A percentile compares a stretch with the other conserved stretches of the same genome.
phyloP scores from a whole-genome alignment of 2,888 invertebrate species.

The Catocala nupta region DNA sequence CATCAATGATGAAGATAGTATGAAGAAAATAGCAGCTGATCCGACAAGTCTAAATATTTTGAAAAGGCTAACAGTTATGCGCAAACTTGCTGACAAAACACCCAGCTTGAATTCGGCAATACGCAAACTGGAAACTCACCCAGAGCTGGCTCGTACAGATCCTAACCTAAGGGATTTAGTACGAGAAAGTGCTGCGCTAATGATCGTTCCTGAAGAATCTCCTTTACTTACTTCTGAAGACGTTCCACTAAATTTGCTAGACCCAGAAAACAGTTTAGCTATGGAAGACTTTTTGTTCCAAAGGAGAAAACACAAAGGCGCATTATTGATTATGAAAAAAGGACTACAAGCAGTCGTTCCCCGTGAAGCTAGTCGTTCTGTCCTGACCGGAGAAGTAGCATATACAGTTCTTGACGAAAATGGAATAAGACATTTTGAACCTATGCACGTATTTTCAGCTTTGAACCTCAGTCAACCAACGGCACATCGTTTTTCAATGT shows the following conservation, averaged over 20 bases:
- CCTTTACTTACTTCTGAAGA: slow-evolving; percentile 89
- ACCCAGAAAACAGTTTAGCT: slow-evolving; percentile 91
- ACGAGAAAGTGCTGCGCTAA: slow-evolving; percentile 90
- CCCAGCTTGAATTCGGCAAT: slow-evolving; percentile 89
- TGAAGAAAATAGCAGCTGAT: slow-evolving; percentile 87
- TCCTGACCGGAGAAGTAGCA: slow-evolving; percentile 91
- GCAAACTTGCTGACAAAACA: slow-evolving; percentile 90
- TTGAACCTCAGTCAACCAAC: slow-evolving; percentile 89
- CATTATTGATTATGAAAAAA: slow-evolving; percentile 91
- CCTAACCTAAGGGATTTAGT: slow-evolving; percentile 90
- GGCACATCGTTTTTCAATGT: slow-evolving; percentile 90
- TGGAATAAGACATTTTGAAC: slow-evolving; percentile 92
- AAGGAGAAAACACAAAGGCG: slow-evolving; percentile 86
- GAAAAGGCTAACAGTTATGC: slow-evolving; percentile 90
- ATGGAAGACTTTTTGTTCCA: slow-evolving; percentile 92
- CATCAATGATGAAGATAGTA: slow-evolving; percentile 85
- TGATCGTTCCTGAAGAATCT: slow-evolving; percentile 89
- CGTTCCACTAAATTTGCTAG: slow-evolving; percentile 90
- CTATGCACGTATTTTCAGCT: slow-evolving; percentile 91
- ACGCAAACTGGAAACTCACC: slow-evolving; percentile 88
- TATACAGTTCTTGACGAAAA: slow-evolving; percentile 93
- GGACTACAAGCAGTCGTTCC: slow-evolving; percentile 92
- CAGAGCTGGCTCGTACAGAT: slow-evolving; percentile 90
- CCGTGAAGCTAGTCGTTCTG: slow-evolving; percentile 91
- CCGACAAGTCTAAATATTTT: slow-evolving; percentile 89